These are phyloP conservation scores for Andrena bicolor DNA, from an alignment of 2,888 invertebrate genomes.

Conservation along the genomic window DNA sequence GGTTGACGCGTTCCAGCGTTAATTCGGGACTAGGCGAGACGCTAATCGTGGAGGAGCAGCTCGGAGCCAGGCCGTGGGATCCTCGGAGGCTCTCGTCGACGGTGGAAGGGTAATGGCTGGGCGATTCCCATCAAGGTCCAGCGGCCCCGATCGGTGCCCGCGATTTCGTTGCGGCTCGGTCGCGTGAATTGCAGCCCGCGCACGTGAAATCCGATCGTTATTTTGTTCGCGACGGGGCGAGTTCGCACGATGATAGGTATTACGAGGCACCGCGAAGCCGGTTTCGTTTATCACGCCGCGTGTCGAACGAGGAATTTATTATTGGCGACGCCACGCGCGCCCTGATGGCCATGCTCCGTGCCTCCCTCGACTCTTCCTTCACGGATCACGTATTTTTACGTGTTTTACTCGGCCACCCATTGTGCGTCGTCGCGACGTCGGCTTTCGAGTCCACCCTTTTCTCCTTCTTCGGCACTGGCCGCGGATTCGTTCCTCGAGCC, in stretches of 20 bases:
- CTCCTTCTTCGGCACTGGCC: background rate
- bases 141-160: conserved; percentile 28
- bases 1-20: background rate
- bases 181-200: conserved; percentile 45
- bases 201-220: conserved; percentile 69
- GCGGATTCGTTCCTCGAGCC: conserved; percentile 30
- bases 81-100: background rate
- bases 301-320: conserved; percentile 12
- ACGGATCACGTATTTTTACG: conserved; percentile 29
- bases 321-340: conserved; percentile 14
- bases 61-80: background rate
- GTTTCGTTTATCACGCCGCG: conserved; percentile 35
- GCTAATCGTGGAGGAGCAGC: background rate
- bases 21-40: background rate
- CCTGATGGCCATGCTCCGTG: background rate
- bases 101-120: conserved; percentile 11
- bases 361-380: conserved; percentile 4
- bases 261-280: conserved; percentile 39
- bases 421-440: conserved; percentile 16
- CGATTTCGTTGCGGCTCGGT: conserved; percentile 58
- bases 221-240: conserved; percentile 23
- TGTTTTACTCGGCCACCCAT: conserved; percentile 18
- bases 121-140: conserved; percentile 50
- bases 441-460: background rate
- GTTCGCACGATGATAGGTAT: conserved; percentile 58